Conservation (phyloP, 2,888 invertebrate genomes). For the Halocaridina rubra region DNA sequence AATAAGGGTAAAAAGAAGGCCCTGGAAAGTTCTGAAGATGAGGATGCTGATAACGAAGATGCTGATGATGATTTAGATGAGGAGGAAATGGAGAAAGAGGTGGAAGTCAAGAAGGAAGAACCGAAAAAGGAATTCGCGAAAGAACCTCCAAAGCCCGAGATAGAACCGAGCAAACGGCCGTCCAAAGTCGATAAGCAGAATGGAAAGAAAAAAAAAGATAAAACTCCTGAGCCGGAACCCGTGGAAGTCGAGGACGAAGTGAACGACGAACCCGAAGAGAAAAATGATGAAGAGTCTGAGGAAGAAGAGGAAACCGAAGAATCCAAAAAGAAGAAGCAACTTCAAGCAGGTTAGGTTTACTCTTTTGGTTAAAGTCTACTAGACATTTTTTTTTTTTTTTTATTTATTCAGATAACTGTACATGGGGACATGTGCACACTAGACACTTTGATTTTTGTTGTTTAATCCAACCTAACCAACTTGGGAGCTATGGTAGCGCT, state of each 20-base stretch:
- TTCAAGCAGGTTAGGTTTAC: slow-evolving; percentile 44
- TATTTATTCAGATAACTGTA: no score
- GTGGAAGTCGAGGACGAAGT: slow-evolving; percentile 38
- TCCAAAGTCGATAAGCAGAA: slow-evolving; percentile 17
- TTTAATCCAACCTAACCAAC: no score
- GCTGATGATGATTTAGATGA: slow-evolving; percentile 63
- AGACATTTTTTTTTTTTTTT: not conserved
- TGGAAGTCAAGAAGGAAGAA: not conserved
- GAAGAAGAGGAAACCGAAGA: slow-evolving; percentile 50
- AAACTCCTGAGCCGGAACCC: not conserved
- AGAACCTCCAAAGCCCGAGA: not conserved
- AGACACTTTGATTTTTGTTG: not conserved
- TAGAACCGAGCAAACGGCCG: not conserved
- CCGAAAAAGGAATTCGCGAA: not conserved
- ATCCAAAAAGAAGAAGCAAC: slow-evolving; percentile 34
- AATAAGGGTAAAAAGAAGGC: slow-evolving; percentile 49
- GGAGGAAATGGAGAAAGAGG: slow-evolving; percentile 8
- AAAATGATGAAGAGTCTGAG: slow-evolving; percentile 52
- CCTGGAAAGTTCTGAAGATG: slow-evolving; percentile 53
- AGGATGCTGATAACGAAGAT: not conserved
- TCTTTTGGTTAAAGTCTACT: not conserved
- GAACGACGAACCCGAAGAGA: slow-evolving; percentile 51
- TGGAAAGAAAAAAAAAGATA: not conserved
- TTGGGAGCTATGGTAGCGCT: no score
- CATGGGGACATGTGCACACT: no score